Base-by-base conservation (phyloP, 2,113 vertebrate genomes). In the Tor tambroides region DNA sequence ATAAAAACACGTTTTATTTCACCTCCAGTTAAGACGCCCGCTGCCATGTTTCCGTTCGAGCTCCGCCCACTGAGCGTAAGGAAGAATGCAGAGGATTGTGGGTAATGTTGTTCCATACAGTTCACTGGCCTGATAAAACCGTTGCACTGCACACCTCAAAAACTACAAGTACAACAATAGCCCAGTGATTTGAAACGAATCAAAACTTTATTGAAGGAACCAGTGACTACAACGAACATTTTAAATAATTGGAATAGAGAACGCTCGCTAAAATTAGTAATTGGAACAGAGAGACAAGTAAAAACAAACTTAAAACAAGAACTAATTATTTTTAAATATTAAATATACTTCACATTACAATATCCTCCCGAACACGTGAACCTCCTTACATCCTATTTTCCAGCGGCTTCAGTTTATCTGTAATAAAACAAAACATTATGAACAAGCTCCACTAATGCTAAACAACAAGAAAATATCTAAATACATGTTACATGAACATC, bases 21-120 rank as follows among this genome's bases (percentile, higher is more conserved):
- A 95, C 95, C 94, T 95, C 89, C 95, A 0, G 83, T 81, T 6
- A 95, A 72, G 0, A 90, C 71, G 49, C 93, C 90, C 0, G 89
- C 28, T 0, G 94, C 94, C 95, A 96, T 95, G 94, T 93, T 83
- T 67, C 43, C 15, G n/a, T 0, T 32, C n/a, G 23, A 80, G 85
- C 78, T 85, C 49, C 49, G 30, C 59, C 87, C 56, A 80, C 77
- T 63, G 90, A 93, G 35, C 1, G 6, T 51, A 3, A 43, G 9
- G 41, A 28, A 91, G 92, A 69, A 21, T 14, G 28, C 15, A 8
- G 1, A 46, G 59, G 77, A 89, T 91, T 88, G 61, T 90, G 92
- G 91, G 85, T 90, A 9, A 19, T 87, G 86, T 28, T 54, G 85
- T 92, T 80, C 69, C 84, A 81, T 86, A 85, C 30, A 26, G 6